Evolutionary conservation across 2,888 invertebrate species (phyloP).

Genomic region (Sesia apiformis): DNA sequence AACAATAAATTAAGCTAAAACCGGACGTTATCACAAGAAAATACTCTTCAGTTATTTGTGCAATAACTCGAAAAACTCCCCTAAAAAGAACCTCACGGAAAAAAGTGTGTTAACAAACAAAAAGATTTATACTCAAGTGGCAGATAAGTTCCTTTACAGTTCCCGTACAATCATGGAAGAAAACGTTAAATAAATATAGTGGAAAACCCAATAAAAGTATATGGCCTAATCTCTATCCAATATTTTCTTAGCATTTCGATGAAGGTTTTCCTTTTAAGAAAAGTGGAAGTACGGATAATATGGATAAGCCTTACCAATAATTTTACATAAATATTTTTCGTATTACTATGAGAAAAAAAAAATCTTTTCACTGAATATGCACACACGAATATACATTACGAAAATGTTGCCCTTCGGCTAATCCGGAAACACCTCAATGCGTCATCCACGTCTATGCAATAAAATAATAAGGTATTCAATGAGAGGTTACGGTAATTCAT

Average conservation of each 20-base stretch:
- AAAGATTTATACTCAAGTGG: slow-evolving; percentile 63
- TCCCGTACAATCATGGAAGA: slow-evolving; percentile 35
- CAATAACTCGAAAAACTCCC: slow-evolving; percentile 24
- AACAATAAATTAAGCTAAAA: slow-evolving; percentile 43
- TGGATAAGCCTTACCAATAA: slow-evolving; percentile 21
- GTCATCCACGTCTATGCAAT: too few relatives aligned
- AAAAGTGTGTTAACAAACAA: slow-evolving; percentile 70
- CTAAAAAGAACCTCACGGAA: slow-evolving; percentile 25
- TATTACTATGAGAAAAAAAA: not conserved
- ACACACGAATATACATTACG: too few relatives aligned
- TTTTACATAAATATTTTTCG: not conserved
- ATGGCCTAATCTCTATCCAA: slow-evolving; percentile 72
- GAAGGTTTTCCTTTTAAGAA: slow-evolving; percentile 54
- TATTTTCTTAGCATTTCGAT: slow-evolving; percentile 69
- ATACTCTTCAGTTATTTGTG: slow-evolving; percentile 42
- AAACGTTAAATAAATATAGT: slow-evolving; percentile 68
- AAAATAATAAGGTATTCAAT: too few relatives aligned
- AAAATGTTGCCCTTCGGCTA: too few relatives aligned
- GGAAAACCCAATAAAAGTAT: slow-evolving; percentile 69
- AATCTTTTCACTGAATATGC: not conserved
- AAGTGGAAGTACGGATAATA: slow-evolving; percentile 11
- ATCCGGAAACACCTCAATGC: too few relatives aligned
- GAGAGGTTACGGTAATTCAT: too few relatives aligned
- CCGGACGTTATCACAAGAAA: slow-evolving; percentile 39
- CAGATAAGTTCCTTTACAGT: slow-evolving; percentile 50